Conservation (phyloP, 2,113 vertebrate species). For the Chloropsis cyanopogon region DNA sequence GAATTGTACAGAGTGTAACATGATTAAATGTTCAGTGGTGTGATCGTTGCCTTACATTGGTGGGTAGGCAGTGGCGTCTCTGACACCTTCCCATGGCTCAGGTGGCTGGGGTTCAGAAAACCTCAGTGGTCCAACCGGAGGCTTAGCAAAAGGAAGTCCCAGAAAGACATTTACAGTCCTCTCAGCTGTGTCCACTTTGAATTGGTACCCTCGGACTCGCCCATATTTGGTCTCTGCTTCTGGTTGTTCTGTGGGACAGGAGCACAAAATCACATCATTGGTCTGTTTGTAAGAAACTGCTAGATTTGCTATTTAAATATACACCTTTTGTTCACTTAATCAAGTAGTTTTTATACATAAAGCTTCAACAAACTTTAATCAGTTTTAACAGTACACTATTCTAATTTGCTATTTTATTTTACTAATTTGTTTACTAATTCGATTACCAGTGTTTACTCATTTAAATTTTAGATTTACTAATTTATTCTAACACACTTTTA, state of each 20-base stretch:
- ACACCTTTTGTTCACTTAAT: not conserved
- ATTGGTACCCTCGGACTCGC: constrained; percentile 65
- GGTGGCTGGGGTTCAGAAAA: constrained; percentile 74
- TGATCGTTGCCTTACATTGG: constrained; percentile 68
- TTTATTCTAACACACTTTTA: not conserved
- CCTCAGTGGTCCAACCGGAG: constrained; percentile 78
- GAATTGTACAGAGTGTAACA: not conserved
- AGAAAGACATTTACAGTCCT: constrained; percentile 72
- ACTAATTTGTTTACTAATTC: no score
- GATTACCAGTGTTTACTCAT: not conserved
- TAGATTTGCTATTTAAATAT: not conserved
- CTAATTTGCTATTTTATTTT: not conserved
- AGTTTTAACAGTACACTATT: not conserved
- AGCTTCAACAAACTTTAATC: not conserved
- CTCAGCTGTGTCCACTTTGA: constrained; percentile 69
- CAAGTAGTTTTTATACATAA: not conserved
- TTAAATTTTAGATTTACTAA: no score
- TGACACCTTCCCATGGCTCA: constrained; percentile 74
- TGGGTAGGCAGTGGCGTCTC: constrained; percentile 76
- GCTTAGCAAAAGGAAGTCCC: constrained; percentile 82
- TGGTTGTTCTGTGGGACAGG: constrained; percentile 50
- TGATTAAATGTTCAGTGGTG: not conserved
- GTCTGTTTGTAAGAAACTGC: not conserved
- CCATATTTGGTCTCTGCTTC: constrained; percentile 74
- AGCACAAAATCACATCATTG: not conserved